These are phyloP conservation scores for Rhysida immarginata DNA, from an alignment of 1,140 invertebrate genomes.

Conservation along the genomic window DNA sequence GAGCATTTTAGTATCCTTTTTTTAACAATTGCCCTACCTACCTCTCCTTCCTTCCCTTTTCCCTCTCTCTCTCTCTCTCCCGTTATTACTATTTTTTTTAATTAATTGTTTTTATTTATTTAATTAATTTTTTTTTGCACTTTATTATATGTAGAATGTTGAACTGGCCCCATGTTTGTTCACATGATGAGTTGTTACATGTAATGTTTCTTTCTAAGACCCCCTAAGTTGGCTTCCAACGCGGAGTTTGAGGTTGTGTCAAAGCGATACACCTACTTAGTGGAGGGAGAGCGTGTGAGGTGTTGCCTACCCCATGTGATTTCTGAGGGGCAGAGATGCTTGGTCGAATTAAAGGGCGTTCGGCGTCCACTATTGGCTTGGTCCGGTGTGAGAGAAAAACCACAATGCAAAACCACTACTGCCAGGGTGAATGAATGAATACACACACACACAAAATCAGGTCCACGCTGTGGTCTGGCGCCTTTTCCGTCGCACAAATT, in stretches of 20 bases:
- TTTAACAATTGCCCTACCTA: too few relatives aligned
- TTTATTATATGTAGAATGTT: background rate
- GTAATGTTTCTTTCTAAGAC: constrained; percentile 9
- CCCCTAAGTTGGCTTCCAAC: constrained; percentile 6
- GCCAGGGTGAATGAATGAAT: constrained; percentile 1
- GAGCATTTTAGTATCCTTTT: too few relatives aligned
- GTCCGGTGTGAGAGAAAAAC: constrained; percentile 3
- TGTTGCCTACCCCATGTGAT: constrained; percentile 1
- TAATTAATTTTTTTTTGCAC: constrained; percentile 13
- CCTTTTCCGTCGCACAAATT: background rate
- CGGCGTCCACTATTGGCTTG: constrained; percentile 3
- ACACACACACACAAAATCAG: too few relatives aligned
- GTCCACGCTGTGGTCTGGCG: constrained; percentile 1
- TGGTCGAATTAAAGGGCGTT: background rate
- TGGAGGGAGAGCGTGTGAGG: constrained; percentile 8
- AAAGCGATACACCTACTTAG: constrained; percentile 3
- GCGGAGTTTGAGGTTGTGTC: constrained; percentile 6
- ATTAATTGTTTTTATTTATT: constrained; percentile 8
- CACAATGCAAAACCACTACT: background rate
- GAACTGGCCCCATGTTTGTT: constrained; percentile 5
- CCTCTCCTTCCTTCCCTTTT: background rate
- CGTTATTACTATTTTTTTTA: constrained; percentile 16
- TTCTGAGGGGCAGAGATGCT: background rate
- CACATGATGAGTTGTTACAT: background rate
- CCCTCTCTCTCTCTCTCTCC: constrained; percentile 1